Conservation (phyloP, 2,797 vertebrate genomes). For the Melanotaenia pygmaea region DNA sequence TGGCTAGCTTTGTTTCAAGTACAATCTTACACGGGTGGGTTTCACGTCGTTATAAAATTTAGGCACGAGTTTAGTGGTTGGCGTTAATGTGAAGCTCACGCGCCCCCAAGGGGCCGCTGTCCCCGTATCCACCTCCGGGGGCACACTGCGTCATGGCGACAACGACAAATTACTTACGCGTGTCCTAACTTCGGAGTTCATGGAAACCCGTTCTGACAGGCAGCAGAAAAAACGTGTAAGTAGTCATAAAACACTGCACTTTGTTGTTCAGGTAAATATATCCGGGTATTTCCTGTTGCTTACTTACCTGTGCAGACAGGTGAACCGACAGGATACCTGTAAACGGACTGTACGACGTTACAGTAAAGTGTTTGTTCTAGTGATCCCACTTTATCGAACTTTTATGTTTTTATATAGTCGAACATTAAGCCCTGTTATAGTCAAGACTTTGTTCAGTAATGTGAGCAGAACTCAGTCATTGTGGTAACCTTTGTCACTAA, state of each 20-base stretch:
- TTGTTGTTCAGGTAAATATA: not conserved
- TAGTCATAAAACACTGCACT: not conserved
- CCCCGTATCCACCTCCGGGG: not conserved
- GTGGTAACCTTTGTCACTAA: not conserved
- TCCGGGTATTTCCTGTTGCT: slow-evolving; percentile 23
- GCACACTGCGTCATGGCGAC: slow-evolving; percentile 63
- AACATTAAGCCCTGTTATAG: not conserved
- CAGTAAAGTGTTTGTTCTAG: not conserved
- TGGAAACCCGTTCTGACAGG: not conserved
- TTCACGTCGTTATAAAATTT: not conserved
- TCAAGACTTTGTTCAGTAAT: not conserved
- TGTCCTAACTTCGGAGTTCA: slow-evolving; percentile 36
- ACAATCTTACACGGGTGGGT: not conserved
- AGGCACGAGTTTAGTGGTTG: not conserved
- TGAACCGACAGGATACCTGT: slow-evolving; percentile 65
- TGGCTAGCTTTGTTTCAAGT: not conserved
- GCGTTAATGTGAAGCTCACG: slow-evolving; percentile 8
- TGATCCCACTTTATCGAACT: not conserved
- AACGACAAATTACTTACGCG: slow-evolving; percentile 41
- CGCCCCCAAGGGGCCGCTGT: not conserved
- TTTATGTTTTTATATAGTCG: not conserved
- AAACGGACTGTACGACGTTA: not conserved
- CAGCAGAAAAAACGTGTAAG: slow-evolving; percentile 32
- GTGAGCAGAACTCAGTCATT: not conserved
- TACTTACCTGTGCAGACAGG: slow-evolving; percentile 61